These are phyloP conservation scores for Arctopsyche grandis DNA, from an alignment of 1,140 invertebrate species.

Conservation along the genomic window DNA sequence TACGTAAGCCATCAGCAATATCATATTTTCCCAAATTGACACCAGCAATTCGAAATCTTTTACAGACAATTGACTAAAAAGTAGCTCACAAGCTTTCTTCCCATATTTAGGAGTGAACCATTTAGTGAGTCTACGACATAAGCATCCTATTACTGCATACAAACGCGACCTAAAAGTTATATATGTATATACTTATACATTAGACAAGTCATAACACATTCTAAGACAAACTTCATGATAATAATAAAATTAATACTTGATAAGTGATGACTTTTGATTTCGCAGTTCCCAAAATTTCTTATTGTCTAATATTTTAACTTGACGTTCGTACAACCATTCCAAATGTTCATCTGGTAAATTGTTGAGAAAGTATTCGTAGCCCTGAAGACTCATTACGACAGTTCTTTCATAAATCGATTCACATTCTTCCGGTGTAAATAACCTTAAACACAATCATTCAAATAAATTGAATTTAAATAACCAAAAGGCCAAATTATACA, in stretches of 20 bases:
- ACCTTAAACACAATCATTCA: constrained; percentile 51
- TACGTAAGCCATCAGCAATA: constrained; percentile 70
- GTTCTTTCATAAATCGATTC: constrained; percentile 78
- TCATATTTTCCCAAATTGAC: constrained; percentile 76
- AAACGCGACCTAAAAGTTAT: constrained; percentile 67
- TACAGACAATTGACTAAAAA: constrained; percentile 78
- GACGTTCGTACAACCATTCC: constrained; percentile 63
- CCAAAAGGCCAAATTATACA: constrained; percentile 48
- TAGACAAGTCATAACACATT: not conserved
- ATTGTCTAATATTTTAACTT: constrained; percentile 68
- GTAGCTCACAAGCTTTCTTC: constrained; percentile 68
- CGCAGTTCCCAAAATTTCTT: constrained; percentile 80
- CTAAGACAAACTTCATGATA: constrained; percentile 10
- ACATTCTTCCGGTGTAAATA: constrained; percentile 72
- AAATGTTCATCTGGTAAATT: constrained; percentile 66
- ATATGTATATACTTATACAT: not conserved
- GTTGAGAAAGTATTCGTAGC: constrained; percentile 71
- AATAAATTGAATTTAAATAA: constrained; percentile 31
- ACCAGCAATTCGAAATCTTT: constrained; percentile 73
- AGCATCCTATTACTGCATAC: constrained; percentile 72
- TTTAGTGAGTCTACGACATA: constrained; percentile 67
- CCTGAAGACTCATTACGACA: constrained; percentile 74
- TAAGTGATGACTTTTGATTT: constrained; percentile 67
- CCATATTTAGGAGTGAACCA: constrained; percentile 65
- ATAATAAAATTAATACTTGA: constrained; percentile 59